These are phyloP conservation scores for Thamnaconus septentrionalis DNA, from an alignment of 2,113 vertebrate genomes.

Conservation along the genomic window DNA sequence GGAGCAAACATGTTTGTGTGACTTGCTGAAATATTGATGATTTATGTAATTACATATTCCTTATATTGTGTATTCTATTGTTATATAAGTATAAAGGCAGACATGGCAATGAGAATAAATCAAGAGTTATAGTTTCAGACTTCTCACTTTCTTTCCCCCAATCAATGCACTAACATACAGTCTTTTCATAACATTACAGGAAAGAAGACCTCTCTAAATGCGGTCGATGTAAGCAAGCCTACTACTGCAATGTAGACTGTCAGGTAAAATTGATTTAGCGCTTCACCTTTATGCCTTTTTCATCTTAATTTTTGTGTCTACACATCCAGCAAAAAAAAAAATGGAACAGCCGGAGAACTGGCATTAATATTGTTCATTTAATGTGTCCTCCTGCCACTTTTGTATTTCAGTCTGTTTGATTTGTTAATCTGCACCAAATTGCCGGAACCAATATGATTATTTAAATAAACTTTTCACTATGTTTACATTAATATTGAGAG, in stretches of 20 bases:
- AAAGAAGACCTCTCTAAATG: slow-evolving; percentile 94
- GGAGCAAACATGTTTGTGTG: background rate
- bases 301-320: background rate
- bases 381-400: background rate
- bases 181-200: slow-evolving; percentile 75
- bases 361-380: background rate
- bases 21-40: background rate
- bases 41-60: too few relatives aligned
- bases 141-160: too few relatives aligned
- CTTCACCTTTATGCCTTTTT: background rate
- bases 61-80: too few relatives aligned
- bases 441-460: too few relatives aligned
- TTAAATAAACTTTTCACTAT: too few relatives aligned
- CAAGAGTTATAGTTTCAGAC: too few relatives aligned
- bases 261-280: slow-evolving; percentile 81
- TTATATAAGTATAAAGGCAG: too few relatives aligned
- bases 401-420: background rate
- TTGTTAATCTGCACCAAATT: background rate
- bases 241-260: slow-evolving; percentile 94
- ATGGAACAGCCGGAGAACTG: background rate
- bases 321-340: background rate
- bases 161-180: slow-evolving; percentile 14
- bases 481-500: too few relatives aligned
- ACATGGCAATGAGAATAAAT: too few relatives aligned
- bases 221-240: slow-evolving; percentile 95